phyloP scores from a whole-genome alignment of 2,888 invertebrate genomes.

The Kuschelorhynchus macadamiae region DNA sequence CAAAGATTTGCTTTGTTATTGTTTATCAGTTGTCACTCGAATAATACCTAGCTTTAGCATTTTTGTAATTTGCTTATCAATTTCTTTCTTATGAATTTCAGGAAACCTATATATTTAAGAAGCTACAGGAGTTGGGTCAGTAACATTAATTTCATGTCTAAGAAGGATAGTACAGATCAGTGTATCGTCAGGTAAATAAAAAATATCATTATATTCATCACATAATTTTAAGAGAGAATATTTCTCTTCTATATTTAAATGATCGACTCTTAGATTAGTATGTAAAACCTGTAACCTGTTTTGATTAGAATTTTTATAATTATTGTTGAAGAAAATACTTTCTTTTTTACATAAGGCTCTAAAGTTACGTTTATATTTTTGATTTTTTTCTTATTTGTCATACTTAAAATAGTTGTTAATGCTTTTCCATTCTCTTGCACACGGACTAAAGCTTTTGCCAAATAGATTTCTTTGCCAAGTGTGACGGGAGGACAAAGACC shows the following conservation, averaged over 20 bases:
- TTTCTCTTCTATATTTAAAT: conserved; percentile 56
- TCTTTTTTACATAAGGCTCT: conserved; percentile 34
- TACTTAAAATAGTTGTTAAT: conserved; percentile 50
- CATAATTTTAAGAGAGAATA: conserved; percentile 50
- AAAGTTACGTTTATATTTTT: conserved; percentile 42
- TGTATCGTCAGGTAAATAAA: conserved; percentile 54
- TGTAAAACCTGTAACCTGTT: conserved; percentile 2
- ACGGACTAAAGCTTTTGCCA: too few species aligned
- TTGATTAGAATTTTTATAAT: neutral
- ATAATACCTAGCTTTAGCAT: conserved; percentile 30
- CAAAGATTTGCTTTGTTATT: too few species aligned
- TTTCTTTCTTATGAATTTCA: conserved; percentile 51
- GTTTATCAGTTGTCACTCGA: conserved; percentile 48
- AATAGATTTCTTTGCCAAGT: too few species aligned
- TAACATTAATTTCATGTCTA: conserved; percentile 50
- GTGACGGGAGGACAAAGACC: too few species aligned
- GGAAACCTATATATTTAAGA: conserved; percentile 57
- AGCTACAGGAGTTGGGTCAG: conserved; percentile 50
- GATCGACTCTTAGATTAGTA: conserved; percentile 47
- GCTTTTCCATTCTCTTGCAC: neutral
- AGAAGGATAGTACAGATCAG: conserved; percentile 52
- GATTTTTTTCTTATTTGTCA: conserved; percentile 47
- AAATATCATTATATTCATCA: conserved; percentile 55
- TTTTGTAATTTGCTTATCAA: conserved; percentile 56
- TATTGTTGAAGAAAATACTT: neutral